Evolutionary conservation across 2,888 invertebrate species (phyloP), one percentile per base, ranked within the genome.

Genomic region (Encarsia formosa): DNA sequence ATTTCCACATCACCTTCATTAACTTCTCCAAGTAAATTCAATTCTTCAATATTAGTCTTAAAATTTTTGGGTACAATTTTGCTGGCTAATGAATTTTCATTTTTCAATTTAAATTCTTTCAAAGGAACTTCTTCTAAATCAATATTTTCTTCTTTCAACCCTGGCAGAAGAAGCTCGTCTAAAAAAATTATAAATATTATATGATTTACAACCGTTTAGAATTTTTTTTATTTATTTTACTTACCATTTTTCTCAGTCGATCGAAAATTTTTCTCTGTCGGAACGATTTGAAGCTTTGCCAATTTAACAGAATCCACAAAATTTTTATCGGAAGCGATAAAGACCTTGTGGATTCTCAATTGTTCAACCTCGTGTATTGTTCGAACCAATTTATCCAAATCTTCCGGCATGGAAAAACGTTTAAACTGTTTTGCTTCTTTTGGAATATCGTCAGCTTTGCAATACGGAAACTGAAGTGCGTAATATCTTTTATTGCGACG

Each of bases 391-490:
- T 65, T 67, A 4, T 64, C 53, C 11, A 74, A 53, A 22, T 73
- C 68, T 5, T 67, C 65, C 0, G 70, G 71, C 45, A 75, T 57
- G 1, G 47, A 60, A 45, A 73, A 65, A 8, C 61, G 59, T 47
- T 61, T 66, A 9, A 73, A 67, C 6, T 67, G 59, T n/a, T 63
- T 59, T 5, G 67, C 65, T 46, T 73, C 73, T 37, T 65, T 64
- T 3, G 73, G 73, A 15, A 74, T 49, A 37, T 71, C 67, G 3
- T 65, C 62, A 18, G 61, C 20, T 15, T 62, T 64, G 41, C 73
- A 71, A 51, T 74, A 74, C 1, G 74, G 73, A 46, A 74, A 63
- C 26, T 70, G 61, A 11, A 74, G 44, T 4, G 63, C 50, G 32
- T 67, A 70, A 52, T 68, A 71, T 16, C 63, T 61, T 51, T 69